phyloP scores from a whole-genome alignment of 2,888 invertebrate species.

The Sisyra terminalis region DNA sequence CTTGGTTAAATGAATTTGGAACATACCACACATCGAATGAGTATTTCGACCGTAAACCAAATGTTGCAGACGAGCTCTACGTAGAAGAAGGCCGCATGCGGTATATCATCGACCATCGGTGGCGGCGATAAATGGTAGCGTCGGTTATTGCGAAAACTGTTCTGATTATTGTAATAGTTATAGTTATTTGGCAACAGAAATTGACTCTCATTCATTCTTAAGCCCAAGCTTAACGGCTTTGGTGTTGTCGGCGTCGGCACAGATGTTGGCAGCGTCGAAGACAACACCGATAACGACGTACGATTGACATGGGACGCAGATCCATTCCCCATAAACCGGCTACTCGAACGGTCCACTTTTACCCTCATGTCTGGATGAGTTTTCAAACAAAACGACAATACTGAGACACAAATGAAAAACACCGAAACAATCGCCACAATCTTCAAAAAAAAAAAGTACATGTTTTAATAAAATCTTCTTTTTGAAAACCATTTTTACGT shows the following conservation, averaged over 20 bases:
- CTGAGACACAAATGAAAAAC: constrained; percentile 99
- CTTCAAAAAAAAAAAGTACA: constrained; percentile 40
- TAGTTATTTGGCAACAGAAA: no score
- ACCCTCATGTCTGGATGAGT: constrained; percentile 98
- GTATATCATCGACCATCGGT: constrained; percentile 2
- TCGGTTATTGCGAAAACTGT: no score
- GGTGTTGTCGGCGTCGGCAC: constrained; percentile 39
- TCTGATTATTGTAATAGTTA: no score
- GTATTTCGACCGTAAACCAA: constrained; percentile 97
- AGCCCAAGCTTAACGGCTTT: constrained; percentile 34
- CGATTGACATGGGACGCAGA: no score
- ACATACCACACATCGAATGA: constrained; percentile 52
- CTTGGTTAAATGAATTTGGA: no score
- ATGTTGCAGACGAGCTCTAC: constrained; percentile 97
- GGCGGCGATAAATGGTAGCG: neutral
- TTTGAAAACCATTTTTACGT: no score
- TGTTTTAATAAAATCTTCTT: no score
- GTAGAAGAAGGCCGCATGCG: constrained; percentile 95
- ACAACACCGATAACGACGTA: neutral
- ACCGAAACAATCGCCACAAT: constrained; percentile 96
- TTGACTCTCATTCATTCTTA: constrained; percentile 46
- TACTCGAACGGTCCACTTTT: constrained; percentile 61
- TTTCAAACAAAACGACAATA: constrained; percentile 98
- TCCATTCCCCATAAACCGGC: no score
- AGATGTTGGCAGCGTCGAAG: neutral